phyloP scores from a whole-genome alignment of 2,113 vertebrate genomes.

The Leptosomus discolor region DNA sequence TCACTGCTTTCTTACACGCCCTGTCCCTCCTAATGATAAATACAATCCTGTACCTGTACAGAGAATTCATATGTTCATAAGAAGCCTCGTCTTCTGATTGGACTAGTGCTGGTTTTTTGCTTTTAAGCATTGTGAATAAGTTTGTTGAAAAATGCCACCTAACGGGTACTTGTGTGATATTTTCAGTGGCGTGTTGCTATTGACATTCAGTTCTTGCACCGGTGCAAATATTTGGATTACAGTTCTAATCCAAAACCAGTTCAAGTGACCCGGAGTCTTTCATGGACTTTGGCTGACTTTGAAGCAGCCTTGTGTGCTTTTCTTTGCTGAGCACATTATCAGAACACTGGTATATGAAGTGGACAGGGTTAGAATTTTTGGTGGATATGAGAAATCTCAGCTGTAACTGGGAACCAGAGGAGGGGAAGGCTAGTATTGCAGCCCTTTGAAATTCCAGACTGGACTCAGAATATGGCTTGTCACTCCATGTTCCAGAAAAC shows the following conservation, averaged over 20 bases:
- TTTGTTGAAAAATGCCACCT: background rate
- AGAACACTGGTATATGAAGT: background rate
- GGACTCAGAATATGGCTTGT: background rate
- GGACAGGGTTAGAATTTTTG: background rate
- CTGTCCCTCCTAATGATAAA: background rate
- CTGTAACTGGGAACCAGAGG: background rate
- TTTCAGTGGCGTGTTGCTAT: background rate
- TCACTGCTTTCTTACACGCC: background rate
- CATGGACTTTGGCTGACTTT: background rate
- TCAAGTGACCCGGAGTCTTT: background rate
- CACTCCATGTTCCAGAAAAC: background rate
- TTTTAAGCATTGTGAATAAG: background rate
- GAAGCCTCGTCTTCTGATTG: background rate
- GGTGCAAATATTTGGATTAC: background rate
- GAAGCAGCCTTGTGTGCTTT: background rate
- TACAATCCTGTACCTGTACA: background rate
- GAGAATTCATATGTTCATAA: background rate
- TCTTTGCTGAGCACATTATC: background rate
- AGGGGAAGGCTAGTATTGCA: background rate
- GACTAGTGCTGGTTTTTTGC: background rate
- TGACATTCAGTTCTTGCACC: background rate
- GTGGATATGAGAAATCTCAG: background rate
- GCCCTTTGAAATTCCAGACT: background rate
- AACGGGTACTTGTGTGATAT: background rate
- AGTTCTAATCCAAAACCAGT: background rate